Evolutionary conservation across 2,113 vertebrate species (phyloP), one percentile per base, ranked within the genome.

Genomic region (Ginglymostoma cirratum): DNA sequence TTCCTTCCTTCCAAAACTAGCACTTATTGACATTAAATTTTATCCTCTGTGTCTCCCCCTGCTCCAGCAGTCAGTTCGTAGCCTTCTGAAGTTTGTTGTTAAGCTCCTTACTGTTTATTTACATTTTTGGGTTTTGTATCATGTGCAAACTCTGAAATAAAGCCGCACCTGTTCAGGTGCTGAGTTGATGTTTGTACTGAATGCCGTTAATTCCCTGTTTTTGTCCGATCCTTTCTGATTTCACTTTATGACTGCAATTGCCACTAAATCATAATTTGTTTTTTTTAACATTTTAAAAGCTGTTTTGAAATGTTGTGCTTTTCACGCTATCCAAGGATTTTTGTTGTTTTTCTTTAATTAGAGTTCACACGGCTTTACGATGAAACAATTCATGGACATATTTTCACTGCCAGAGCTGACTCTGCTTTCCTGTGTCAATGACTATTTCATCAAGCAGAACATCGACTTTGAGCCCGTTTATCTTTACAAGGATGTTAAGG

Each of bases 331-430:
- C 6, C 23, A 48, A 19, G 27, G 48, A n/a, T 24, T 52, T 83
- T 23, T n/a, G 52, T 3, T 38, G 19, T 7, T 70, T 96, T 96
- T 85, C 2, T 52, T 94, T 94, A 5, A 72, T 8, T 97, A 99
- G 99, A 99, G 99, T 96, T 98, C 98, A 66, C 99, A 99, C 0
- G 98, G 99, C 78, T 98, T 98, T 96, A 98, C 98, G 83, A 99
- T 99, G 99, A 99, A 99, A 95, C 99, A 99, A 97, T 99, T 99
- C 97, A 99, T 99, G 99, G 99, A 99, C 97, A 99, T 99, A 96
- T 99, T 99, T 98, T 99, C 99, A 19, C 97, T 99, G 96, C 99
- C 99, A 0, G 99, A 99, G 97, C 99, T 99, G 99, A 98, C 98
- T 0, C 98, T 99, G 45, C 98, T 99, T 78, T 99, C 98, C 7